Evolutionary conservation across 2,113 vertebrate genomes (phyloP), one percentile per base, ranked within the genome.

Genomic region (Mirounga angustirostris): DNA sequence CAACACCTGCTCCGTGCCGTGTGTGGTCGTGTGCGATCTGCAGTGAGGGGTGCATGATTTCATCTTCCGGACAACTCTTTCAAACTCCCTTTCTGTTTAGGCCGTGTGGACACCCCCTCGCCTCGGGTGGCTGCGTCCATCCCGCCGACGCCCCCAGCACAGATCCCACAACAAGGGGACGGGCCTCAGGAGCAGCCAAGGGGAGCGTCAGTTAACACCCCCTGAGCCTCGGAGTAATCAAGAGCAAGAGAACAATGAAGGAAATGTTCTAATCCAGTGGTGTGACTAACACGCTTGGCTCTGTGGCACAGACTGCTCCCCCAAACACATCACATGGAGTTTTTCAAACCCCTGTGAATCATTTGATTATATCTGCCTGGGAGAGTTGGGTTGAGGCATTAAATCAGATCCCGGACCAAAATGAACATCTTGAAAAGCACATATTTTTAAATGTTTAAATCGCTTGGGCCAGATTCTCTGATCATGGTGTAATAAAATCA

Each of bases 31-130:
- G 28, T 0, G 24, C 6, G 0, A 13, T 7, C 19, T 5, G 15
- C 2, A 0, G 18, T 21, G 82, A 1, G 0, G 0, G 2, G 28
- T 1, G 40, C 76, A 0, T 0, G n/a, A 2, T 7, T 18, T 12
- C 13, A 3, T 10, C 78, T 61, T 67, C 43, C 8, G 3, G 30
- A 56, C 4, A 2, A 0, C 6, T 4, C 43, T 11, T 8, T 61
- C 78, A 11, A 40, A 6, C 1, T 2, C 9, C 46, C 56, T 24
- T 46, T 46, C 24, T 1, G 0, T 4, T 2, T 10, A 36, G 50
- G 56, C 9, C 26, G 1, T 0, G 4, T 3, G 2, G 84, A 80
- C 26, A 9, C 33, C 12, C 10, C 7, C 67, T 4, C 21, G 33
- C 56, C n/a, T 7, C 21, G 2, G 13, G n/a, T 9, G 14, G 26